Percentiles rank a stretch among this genome's conserved stretches.
These are phyloP conservation scores for Scolopax rusticola DNA, from an alignment of 2,797 vertebrate species.

Conservation along the genomic window DNA sequence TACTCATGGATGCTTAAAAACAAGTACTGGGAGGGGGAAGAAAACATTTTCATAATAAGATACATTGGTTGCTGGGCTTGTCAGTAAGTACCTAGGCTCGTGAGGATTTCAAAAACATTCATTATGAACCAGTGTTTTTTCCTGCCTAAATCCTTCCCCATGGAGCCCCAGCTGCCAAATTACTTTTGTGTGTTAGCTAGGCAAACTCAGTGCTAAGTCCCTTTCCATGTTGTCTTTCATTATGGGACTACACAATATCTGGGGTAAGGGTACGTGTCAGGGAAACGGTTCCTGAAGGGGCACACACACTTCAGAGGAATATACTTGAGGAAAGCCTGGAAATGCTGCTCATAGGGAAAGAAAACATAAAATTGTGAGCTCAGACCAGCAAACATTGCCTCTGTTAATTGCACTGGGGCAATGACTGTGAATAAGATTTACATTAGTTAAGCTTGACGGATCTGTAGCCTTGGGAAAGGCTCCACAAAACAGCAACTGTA, in stretches of 20 bases:
- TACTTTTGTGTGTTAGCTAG: constrained; percentile 5
- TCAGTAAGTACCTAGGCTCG: neutral
- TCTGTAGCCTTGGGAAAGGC: neutral
- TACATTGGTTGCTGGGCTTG: constrained; percentile 6
- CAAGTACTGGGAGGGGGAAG: neutral
- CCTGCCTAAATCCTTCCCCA: neutral
- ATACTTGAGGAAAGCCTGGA: neutral
- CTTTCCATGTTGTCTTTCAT: neutral
- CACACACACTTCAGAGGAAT: neutral
- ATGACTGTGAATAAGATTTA: neutral
- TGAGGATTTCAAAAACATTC: constrained; percentile 20
- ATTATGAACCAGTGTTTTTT: constrained; percentile 34
- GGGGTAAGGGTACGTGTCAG: neutral
- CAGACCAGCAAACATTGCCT: neutral
- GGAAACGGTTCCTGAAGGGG: neutral
- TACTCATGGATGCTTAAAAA: neutral
- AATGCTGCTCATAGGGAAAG: neutral
- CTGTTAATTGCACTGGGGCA: constrained; percentile 6
- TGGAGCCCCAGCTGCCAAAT: constrained; percentile 4
- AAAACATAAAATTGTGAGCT: neutral
- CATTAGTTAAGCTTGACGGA: neutral
- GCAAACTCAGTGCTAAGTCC: neutral
- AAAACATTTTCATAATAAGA: constrained; percentile 3
- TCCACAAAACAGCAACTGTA: neutral
- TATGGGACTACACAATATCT: neutral